phyloP scores from a whole-genome alignment of 2,797 vertebrate genomes.

The Glyptemys insculpta region DNA sequence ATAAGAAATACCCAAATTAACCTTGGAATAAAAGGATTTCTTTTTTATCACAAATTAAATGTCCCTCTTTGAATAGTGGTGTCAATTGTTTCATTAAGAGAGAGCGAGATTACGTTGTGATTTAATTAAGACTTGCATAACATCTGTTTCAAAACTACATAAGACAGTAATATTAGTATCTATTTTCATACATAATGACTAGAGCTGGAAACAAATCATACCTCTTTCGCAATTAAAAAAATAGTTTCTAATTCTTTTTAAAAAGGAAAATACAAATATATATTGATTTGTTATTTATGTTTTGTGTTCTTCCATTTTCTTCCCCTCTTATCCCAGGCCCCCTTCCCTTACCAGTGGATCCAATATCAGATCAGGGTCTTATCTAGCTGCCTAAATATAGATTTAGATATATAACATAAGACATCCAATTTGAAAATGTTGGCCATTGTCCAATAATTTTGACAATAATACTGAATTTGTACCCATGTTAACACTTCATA shows the following conservation, averaged over 20 bases:
- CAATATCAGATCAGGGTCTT: background rate
- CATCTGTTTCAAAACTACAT: background rate
- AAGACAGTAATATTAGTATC: background rate
- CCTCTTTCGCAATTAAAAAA: background rate
- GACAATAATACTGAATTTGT: background rate
- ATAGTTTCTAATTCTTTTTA: background rate
- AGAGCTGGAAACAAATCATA: background rate
- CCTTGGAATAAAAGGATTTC: background rate
- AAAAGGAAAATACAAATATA: background rate
- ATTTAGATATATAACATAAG: background rate
- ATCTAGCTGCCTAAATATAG: background rate
- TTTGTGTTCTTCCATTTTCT: background rate
- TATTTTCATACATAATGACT: background rate
- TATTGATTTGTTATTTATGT: background rate
- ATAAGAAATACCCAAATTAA: background rate
- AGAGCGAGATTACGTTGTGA: background rate
- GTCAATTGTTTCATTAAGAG: background rate
- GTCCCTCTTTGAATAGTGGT: background rate
- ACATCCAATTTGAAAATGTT: background rate
- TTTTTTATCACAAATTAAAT: background rate
- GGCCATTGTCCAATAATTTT: background rate
- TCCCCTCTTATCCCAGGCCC: background rate
- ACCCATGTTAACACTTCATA: background rate
- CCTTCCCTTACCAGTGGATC: background rate
- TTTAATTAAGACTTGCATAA: background rate